phyloP scores from a whole-genome alignment of 2,113 vertebrate genomes.

The Hippopotamus amphibius region DNA sequence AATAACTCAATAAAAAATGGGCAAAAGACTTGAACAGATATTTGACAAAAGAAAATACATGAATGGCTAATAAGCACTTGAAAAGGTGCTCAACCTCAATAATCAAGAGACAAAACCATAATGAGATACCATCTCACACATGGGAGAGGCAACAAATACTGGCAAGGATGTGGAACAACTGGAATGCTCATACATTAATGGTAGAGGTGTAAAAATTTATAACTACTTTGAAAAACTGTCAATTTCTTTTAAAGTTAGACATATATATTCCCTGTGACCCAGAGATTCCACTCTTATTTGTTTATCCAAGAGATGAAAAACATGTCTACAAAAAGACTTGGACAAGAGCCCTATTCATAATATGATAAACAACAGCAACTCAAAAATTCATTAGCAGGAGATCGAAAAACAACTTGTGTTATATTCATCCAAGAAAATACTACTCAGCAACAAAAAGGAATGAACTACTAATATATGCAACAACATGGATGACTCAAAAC shows the following conservation, averaged over 20 bases:
- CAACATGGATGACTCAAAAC: not conserved
- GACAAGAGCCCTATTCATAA: not conserved
- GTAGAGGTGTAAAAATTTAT: not conserved
- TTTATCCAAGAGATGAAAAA: not conserved
- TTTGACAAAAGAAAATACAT: not conserved
- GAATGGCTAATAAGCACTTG: not conserved
- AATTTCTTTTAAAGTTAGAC: slow-evolving; percentile 8
- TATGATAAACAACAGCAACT: not conserved
- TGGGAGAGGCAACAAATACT: not conserved
- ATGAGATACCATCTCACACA: not conserved
- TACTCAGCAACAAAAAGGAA: not conserved
- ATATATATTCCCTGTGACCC: not conserved
- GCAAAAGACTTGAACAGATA: not conserved
- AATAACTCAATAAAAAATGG: not conserved
- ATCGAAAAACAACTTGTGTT: not conserved
- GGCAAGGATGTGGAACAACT: not conserved
- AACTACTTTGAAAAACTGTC: not conserved
- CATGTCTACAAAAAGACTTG: not conserved
- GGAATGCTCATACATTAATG: not conserved
- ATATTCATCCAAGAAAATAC: not conserved
- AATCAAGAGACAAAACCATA: not conserved
- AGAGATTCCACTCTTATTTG: not conserved
- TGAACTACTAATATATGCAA: not conserved
- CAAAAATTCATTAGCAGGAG: not conserved
- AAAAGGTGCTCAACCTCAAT: not conserved